Base-by-base conservation (phyloP, 2,113 vertebrate genomes). In the Psittacara wagleri region DNA sequence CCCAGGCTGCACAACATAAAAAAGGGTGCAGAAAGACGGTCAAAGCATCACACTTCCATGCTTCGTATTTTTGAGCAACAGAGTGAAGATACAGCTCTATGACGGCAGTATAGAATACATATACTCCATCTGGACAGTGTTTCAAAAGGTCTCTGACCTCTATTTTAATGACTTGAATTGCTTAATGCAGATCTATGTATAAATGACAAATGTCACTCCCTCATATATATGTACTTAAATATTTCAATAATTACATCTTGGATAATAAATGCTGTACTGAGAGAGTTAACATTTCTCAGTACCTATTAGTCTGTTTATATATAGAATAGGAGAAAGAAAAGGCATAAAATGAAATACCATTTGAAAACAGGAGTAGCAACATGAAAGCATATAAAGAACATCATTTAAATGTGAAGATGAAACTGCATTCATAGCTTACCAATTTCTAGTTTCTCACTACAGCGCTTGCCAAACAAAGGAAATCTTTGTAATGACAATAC, bases 271-370 rank as follows among this genome's bases (percentile, higher is more conserved):
- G 59, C 10, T 57, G 64, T 73, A 88, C 83, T 89, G 88, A 92
- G 88, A 72, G 16, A 41, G 49, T 79, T 76, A 76, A 70, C 19
- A 68, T 92, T 81, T 88, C 87, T 96, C 85, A 88, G 88, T 74
- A 94, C 7, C 27, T 76, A n/a, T 19, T 63, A 54, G 14, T 31
- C 29, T 18, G 52, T 48, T 52, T 77, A 62, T 54, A 83, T 41
- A 69, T 1, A 66, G 18, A 59, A 24, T 8, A 54, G 14, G 43
- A 93, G 37, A 77, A 79, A 55, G 25, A 72, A 86, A 92, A 78
- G 39, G 68, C 25, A 92, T 64, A 86, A 90, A 91, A 89, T 39
- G 1, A 90, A 94, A 86, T 64, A 78, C 6, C 13, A 54, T 29
- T 88, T 73, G 51, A 73, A 86, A 96, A 67, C 17, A 62, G 15